These are phyloP conservation scores for Streptopelia turtur DNA, from an alignment of 2,797 vertebrate species.

Conservation along the genomic window DNA sequence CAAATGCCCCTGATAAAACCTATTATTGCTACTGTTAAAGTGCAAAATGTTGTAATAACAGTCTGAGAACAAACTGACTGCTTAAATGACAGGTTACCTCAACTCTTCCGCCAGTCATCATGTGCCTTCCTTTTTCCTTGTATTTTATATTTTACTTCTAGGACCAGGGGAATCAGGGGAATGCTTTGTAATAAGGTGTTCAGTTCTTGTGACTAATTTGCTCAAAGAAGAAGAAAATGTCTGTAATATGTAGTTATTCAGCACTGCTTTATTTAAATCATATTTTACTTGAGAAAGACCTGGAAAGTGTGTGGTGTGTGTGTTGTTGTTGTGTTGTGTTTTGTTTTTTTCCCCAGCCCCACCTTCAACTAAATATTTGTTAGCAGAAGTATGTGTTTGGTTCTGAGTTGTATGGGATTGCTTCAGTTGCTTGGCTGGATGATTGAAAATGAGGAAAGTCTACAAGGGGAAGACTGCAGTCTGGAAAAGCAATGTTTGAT, in stretches of 20 bases:
- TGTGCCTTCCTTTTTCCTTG: not conserved
- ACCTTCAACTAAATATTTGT: not conserved
- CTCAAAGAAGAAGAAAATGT: not conserved
- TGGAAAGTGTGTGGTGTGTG: not conserved
- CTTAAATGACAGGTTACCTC: constrained; percentile 1
- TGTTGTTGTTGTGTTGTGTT: not conserved
- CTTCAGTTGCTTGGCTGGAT: not conserved
- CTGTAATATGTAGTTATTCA: not conserved
- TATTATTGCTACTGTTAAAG: constrained; percentile 3
- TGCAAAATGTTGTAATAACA: not conserved
- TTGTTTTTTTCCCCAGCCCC: not conserved
- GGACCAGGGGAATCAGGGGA: not conserved
- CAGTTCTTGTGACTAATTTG: not conserved
- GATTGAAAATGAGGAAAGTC: not conserved
- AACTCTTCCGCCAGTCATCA: not conserved
- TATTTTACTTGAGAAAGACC: not conserved
- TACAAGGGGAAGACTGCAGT: not conserved
- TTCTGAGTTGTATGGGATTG: not conserved
- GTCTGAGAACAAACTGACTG: not conserved
- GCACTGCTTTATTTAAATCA: not conserved
- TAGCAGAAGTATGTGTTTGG: not conserved
- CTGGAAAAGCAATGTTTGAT: not conserved
- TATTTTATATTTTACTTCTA: not conserved
- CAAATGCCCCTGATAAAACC: not conserved
- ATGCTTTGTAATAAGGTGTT: not conserved